Base-by-base conservation (phyloP, 2,113 vertebrate genomes). In the Trematomus loennbergii region DNA sequence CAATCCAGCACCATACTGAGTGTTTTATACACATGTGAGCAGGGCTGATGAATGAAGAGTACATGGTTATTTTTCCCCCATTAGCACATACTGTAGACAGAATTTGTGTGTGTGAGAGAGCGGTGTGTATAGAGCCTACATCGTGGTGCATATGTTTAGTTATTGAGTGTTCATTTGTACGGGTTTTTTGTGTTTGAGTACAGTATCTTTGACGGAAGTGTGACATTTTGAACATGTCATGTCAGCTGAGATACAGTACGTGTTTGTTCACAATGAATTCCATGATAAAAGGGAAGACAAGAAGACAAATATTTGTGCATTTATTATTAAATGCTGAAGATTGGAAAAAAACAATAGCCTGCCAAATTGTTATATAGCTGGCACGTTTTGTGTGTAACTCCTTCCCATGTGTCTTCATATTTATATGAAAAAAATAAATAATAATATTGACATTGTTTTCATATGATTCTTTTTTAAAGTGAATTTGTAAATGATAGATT, bases 401-500 rank as follows among this genome's bases (percentile, higher is more conserved):
- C 72, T 72, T 75, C 58, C 69, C 79, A 70, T 76, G 83, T 88
- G 88, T 89, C 68, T 80, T 84, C 77, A 86, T 81, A 81, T 66
- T 33, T 75, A 81, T 81, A 29, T 29, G 3, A 29, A 29, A 29
- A n/a, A 29, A 4, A 4, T 4, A 29, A 29, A 80, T 57, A 78
- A 83, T 91, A 93, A 89, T 81, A 84, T 89, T 64, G 78, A 91
- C 81, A 85, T 90, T 72, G 90, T 29, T n/a, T 85, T 93, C 66
- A 90, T 92, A 92, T 94, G 87, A 87, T 89, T 93, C 90, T 91
- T 94, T 29, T 92, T 92, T 75, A 45, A 81, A 78, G 91, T 94
- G 90, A 88, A 86, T 94, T 91, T 93, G 91, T 87, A 92, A 90
- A 92, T 88, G 78, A 93, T 94, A 93, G 91, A 91, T 55, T 86